phyloP scores from a whole-genome alignment of 2,113 vertebrate species.

The Ceratotherium simum region DNA sequence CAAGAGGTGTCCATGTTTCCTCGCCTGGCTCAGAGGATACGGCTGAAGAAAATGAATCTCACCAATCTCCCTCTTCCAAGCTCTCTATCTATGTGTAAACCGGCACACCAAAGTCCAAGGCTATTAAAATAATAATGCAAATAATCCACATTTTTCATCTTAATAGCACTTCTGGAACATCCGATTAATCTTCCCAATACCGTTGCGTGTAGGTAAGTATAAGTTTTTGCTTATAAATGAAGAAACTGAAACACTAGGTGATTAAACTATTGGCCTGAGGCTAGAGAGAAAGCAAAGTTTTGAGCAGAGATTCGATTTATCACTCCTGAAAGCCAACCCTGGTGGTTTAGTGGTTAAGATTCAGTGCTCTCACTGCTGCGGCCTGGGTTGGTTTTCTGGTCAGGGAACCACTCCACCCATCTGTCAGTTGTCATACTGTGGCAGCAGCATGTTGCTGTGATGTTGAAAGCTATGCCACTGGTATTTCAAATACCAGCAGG shows the following conservation, averaged over 20 bases:
- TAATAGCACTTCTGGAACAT: slow-evolving; percentile 66
- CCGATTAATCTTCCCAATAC: slow-evolving; percentile 69
- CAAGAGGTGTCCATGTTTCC: background rate
- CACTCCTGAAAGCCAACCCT: background rate
- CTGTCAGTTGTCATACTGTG: too few species aligned
- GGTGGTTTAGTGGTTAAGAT: too few species aligned
- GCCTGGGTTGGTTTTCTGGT: too few species aligned
- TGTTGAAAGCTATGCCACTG: too few species aligned
- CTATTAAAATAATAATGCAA: slow-evolving; percentile 77
- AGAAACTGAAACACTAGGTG: slow-evolving; percentile 58
- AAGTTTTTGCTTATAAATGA: slow-evolving; percentile 62
- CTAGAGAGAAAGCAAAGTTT: slow-evolving; percentile 38
- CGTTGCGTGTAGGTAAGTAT: slow-evolving; percentile 53
- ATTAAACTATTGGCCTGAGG: slow-evolving; percentile 71
- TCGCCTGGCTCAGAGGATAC: background rate
- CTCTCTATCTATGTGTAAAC: background rate
- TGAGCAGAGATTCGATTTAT: slow-evolving; percentile 22
- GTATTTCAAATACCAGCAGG: too few species aligned
- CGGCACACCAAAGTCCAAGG: slow-evolving; percentile 61
- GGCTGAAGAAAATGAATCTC: slow-evolving; percentile 37
- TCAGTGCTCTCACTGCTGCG: too few species aligned
- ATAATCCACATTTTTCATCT: slow-evolving; percentile 77
- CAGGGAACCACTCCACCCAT: too few species aligned
- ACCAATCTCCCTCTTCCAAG: slow-evolving; percentile 31
- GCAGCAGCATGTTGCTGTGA: too few species aligned